Conservation (phyloP, 2,113 vertebrate species). For the Galeopterus variegatus region DNA sequence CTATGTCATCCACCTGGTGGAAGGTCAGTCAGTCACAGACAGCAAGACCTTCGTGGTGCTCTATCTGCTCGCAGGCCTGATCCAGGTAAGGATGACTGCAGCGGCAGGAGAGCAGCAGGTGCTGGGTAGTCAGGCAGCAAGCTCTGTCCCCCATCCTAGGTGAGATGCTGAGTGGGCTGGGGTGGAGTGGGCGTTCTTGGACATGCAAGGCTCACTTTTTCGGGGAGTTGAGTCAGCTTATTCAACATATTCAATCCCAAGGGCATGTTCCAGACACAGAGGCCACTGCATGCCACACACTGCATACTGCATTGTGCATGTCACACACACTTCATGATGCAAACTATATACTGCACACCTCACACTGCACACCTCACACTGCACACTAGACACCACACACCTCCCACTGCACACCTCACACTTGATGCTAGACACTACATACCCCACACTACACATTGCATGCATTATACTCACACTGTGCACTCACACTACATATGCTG, state of each 20-base stretch:
- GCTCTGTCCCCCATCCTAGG: neutral
- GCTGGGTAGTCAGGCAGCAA: neutral
- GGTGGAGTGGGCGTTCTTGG: neutral
- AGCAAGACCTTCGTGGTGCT: conserved; percentile 91
- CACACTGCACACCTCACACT: neutral
- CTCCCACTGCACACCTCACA: no score
- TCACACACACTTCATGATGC: neutral
- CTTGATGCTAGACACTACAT: no score
- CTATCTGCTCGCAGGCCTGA: conserved; percentile 93
- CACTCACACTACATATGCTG: neutral
- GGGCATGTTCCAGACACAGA: neutral
- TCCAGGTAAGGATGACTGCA: conserved; percentile 91
- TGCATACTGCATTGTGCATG: neutral
- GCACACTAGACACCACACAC: no score
- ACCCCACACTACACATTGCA: no score
- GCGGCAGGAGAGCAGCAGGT: conserved; percentile 63
- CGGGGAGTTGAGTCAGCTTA: neutral
- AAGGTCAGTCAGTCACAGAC: conserved; percentile 90
- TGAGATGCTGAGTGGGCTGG: neutral
- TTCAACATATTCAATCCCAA: neutral
- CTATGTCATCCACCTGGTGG: conserved; percentile 93
- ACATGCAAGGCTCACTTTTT: neutral
- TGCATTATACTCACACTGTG: no score
- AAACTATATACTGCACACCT: neutral
- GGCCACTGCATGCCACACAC: no score